Conservation (phyloP, 1,140 invertebrate species). For the Kradibia gibbosae region DNA sequence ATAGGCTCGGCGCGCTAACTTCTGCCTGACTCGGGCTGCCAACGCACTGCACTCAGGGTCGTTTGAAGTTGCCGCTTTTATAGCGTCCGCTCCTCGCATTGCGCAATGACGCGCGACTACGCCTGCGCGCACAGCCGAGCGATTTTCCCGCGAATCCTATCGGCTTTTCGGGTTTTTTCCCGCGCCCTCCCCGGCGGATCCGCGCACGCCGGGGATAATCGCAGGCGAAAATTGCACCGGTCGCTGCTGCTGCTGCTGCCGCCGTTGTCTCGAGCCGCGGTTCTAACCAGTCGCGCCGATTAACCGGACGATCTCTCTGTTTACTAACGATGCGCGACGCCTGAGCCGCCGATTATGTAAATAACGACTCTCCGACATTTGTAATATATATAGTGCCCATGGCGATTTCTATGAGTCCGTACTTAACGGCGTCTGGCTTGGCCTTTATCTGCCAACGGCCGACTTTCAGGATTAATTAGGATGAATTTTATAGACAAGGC, state of each 20-base stretch:
- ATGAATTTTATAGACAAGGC: no score
- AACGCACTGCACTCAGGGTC: constrained; percentile 21
- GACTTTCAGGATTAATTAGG: no score
- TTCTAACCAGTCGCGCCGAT: background rate
- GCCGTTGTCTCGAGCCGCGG: no score
- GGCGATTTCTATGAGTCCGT: background rate
- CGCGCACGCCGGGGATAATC: background rate
- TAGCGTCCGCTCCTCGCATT: constrained; percentile 30
- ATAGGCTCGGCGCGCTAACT: no score
- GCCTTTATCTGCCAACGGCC: no score
- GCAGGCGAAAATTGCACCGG: background rate
- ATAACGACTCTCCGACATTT: background rate
- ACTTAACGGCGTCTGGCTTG: no score
- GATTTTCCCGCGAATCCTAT: background rate
- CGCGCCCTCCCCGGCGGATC: background rate
- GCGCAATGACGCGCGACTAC: constrained; percentile 30
- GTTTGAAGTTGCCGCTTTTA: constrained; percentile 49
- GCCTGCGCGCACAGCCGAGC: constrained; percentile 17
- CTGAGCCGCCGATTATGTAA: background rate
- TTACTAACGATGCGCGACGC: no score
- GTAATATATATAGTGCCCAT: background rate
- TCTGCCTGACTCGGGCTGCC: constrained; percentile 5
- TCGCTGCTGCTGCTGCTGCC: background rate
- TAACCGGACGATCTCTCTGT: background rate
- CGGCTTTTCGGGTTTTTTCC: constrained; percentile 41